These are phyloP conservation scores for Danionella cerebrum DNA, from an alignment of 2,113 vertebrate genomes.

Conservation along the genomic window DNA sequence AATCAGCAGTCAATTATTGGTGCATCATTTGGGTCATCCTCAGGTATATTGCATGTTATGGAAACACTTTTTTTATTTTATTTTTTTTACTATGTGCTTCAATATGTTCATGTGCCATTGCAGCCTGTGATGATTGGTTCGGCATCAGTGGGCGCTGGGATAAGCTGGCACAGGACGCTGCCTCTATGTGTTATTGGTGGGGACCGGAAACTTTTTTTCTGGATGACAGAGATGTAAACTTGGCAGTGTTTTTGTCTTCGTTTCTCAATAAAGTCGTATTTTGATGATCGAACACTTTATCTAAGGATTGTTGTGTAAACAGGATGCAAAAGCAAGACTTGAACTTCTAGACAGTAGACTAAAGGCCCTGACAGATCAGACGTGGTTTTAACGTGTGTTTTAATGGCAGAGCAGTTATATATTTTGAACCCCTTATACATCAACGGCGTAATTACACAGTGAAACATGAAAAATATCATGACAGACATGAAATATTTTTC, in stretches of 20 bases:
- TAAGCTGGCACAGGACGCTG: constrained; percentile 90
- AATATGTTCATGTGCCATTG: constrained; percentile 18
- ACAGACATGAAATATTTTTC: too few relatives aligned
- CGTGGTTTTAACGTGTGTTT: too few relatives aligned
- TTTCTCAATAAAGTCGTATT: constrained; percentile 54
- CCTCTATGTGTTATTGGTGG: constrained; percentile 85
- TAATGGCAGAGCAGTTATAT: too few relatives aligned
- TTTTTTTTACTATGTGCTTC: too few relatives aligned
- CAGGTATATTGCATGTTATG: constrained; percentile 73
- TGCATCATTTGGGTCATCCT: constrained; percentile 91
- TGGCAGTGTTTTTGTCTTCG: constrained; percentile 18
- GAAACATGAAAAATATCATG: too few relatives aligned
- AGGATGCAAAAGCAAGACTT: constrained; percentile 31
- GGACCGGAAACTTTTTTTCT: constrained; percentile 88
- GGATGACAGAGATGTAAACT: constrained; percentile 89
- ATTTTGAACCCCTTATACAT: too few relatives aligned
- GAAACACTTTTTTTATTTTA: too few relatives aligned
- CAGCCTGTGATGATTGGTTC: constrained; percentile 83
- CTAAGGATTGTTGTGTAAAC: constrained; percentile 29
- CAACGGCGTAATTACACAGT: too few relatives aligned
- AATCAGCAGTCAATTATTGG: constrained; percentile 76
- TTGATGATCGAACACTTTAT: background rate
- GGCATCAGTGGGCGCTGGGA: constrained; percentile 77
- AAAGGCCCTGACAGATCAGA: too few relatives aligned
- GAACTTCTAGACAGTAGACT: background rate